Evolutionary conservation across 2,113 vertebrate species (phyloP).

Genomic region (Gambusia affinis): DNA sequence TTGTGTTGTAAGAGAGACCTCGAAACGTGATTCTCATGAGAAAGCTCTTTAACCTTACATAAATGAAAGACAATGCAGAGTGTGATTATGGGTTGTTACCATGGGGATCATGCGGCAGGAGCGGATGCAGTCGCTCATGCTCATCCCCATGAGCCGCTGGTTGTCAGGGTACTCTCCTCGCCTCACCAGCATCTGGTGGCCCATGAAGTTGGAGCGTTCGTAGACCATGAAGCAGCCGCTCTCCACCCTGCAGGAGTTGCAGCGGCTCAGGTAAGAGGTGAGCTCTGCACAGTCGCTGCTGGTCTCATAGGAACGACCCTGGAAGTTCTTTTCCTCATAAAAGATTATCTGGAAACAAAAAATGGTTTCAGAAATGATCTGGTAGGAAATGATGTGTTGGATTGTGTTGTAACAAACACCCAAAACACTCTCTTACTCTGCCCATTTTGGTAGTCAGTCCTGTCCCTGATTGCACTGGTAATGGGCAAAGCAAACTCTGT

Average conservation of each 20-base stretch:
- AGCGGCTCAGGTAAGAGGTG: conserved; percentile 65
- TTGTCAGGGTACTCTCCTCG: conserved; percentile 76
- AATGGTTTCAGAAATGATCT: neutral
- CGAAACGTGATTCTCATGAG: neutral
- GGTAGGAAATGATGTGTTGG: neutral
- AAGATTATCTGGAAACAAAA: conserved; percentile 65
- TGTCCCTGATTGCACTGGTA: conserved; percentile 43
- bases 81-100: conserved; percentile 42
- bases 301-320: conserved; percentile 73
- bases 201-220: conserved; percentile 53
- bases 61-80: no score
- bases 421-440: conserved; percentile 56
- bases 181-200: conserved; percentile 70
- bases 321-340: conserved; percentile 77
- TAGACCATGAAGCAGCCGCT: conserved; percentile 71
- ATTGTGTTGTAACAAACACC: neutral
- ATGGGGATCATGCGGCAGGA: conserved; percentile 75
- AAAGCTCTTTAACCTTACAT: neutral
- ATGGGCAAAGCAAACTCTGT: conserved; percentile 21
- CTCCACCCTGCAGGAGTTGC: conserved; percentile 70
- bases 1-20: no score
- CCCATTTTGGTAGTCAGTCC: conserved; percentile 57
- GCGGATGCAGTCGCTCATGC: conserved; percentile 69
- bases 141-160: conserved; percentile 70
- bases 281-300: conserved; percentile 68